Base-by-base conservation (phyloP, 2,797 vertebrate species). In the Aldrovandia affinis region DNA sequence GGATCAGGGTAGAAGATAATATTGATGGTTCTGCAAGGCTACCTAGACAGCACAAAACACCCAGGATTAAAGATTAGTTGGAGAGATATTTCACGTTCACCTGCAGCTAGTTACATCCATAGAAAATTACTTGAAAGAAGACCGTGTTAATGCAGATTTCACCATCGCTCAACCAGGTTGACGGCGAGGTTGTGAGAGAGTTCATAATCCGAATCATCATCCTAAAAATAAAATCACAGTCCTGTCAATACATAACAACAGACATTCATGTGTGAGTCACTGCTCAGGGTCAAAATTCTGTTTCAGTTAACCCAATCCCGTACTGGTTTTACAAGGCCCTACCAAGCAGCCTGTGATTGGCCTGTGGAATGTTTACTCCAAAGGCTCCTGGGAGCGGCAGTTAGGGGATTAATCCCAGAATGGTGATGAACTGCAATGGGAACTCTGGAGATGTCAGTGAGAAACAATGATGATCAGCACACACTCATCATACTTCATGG, bases 311-410 rank as follows among this genome's bases (percentile, higher is more conserved):
- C 4, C 50, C 4, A 12, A 4, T 14, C 12, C 7, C 9, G 70
- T 8, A 22, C 15, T 22, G 70, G 18, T 20, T 47, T 39, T 33
- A 7, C n/a, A n/a, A n/a, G n/a, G n/a, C n/a, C n/a, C n/a, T n/a
- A n/a, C n/a, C 73, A 73, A 73, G 68, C 47, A 7, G 42, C 6
- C 73, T 25, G 8, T 20, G 18, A 10, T 6, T 12, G 9, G 42
- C 5, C 2, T 57, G 12, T 55, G 50, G 30, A 80, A 80, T 80
- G 78, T 44, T 28, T 80, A 18, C 20, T 33, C 18, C 50, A 55
- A 80, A 80, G 77, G n/a, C n/a, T 30, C 77, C 28, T 30, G 28
- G 63, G 63, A 68, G 30, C 63, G 28, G 77, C 47, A n/a, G 20
- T 52, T 15, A n/a, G 10, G 28, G 73, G 73, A 80, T 54, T 4